Evolutionary conservation across 1,140 invertebrate species (phyloP).

Genomic region (Steinernema feltiae): DNA sequence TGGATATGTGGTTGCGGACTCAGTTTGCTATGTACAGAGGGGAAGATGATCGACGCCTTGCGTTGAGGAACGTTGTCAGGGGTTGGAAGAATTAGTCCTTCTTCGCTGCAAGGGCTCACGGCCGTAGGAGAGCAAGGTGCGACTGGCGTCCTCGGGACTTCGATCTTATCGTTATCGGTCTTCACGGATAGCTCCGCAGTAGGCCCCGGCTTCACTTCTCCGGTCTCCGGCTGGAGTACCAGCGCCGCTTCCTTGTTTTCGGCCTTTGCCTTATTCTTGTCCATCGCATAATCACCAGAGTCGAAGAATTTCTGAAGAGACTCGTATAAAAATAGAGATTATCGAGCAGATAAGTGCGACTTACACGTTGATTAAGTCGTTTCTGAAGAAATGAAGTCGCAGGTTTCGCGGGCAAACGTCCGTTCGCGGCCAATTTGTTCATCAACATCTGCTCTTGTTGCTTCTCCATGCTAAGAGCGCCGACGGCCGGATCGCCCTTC

Average conservation of each 20-base stretch:
- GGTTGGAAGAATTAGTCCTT: constrained; percentile 42
- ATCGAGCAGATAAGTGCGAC: no score
- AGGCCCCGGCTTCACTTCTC: constrained; percentile 22
- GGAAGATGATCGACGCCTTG: constrained; percentile 55
- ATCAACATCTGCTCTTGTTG: constrained; percentile 54
- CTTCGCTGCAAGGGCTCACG: constrained; percentile 31
- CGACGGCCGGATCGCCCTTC: constrained; percentile 27
- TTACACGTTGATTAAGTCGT: constrained; percentile 54
- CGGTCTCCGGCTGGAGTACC: background rate
- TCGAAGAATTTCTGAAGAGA: constrained; percentile 56
- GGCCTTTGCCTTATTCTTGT: constrained; percentile 51
- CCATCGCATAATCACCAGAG: constrained; percentile 57
- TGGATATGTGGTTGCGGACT: constrained; percentile 53
- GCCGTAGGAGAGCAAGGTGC: background rate
- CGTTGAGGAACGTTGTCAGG: constrained; percentile 56
- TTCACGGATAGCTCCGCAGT: background rate
- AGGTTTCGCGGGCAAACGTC: constrained; percentile 51
- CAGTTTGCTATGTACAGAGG: constrained; percentile 52
- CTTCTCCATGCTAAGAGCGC: constrained; percentile 37
- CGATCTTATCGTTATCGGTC: background rate
- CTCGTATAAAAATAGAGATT: no score
- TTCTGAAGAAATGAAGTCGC: constrained; percentile 52
- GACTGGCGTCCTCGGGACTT: constrained; percentile 1
- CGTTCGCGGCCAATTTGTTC: constrained; percentile 51
- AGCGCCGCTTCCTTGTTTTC: constrained; percentile 22